These are phyloP conservation scores for Megathymus violae DNA, from an alignment of 1,140 invertebrate species.

Conservation along the genomic window DNA sequence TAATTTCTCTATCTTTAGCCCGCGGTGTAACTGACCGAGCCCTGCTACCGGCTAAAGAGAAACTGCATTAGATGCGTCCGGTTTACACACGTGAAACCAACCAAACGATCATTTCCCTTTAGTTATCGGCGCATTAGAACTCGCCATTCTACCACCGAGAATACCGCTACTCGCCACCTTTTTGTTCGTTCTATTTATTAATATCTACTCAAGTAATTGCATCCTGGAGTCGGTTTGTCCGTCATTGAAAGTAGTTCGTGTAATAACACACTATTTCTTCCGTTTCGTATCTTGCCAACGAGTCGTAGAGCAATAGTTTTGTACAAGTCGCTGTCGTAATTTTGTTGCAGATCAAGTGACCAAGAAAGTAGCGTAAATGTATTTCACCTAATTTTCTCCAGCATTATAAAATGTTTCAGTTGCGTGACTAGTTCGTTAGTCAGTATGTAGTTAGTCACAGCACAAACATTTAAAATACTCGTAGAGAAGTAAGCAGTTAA, in stretches of 20 bases:
- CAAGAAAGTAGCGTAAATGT: conserved; percentile 37
- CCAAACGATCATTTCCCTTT: conserved; percentile 62
- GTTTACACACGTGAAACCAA: conserved; percentile 60
- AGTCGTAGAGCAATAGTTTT: conserved; percentile 46
- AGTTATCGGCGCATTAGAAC: conserved; percentile 25
- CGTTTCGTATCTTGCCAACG: conserved; percentile 41
- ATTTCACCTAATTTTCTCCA: conserved; percentile 40
- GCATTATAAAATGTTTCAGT: conserved; percentile 25
- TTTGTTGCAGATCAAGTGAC: conserved; percentile 46
- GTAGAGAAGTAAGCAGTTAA: conserved; percentile 14
- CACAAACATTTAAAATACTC: too few species aligned
- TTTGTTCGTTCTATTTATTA: conserved; percentile 31
- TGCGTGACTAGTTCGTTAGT: conserved; percentile 10
- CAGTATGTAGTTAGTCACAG: background rate
- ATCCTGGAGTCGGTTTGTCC: conserved; percentile 38
- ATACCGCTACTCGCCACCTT: conserved; percentile 25
- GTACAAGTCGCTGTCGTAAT: conserved; percentile 56
- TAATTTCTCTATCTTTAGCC: conserved; percentile 83
- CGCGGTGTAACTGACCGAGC: conserved; percentile 76
- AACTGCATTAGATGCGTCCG: conserved; percentile 77
- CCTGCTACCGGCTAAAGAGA: conserved; percentile 67
- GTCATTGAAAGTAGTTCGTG: conserved; percentile 52
- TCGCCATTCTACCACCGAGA: conserved; percentile 18
- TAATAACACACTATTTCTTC: conserved; percentile 47
- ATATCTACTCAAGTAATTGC: conserved; percentile 33